A percentile compares a stretch with the other conserved stretches of the same genome.
phyloP scores from a whole-genome alignment of 2,888 invertebrate species.

The Ennomos quercinarius region DNA sequence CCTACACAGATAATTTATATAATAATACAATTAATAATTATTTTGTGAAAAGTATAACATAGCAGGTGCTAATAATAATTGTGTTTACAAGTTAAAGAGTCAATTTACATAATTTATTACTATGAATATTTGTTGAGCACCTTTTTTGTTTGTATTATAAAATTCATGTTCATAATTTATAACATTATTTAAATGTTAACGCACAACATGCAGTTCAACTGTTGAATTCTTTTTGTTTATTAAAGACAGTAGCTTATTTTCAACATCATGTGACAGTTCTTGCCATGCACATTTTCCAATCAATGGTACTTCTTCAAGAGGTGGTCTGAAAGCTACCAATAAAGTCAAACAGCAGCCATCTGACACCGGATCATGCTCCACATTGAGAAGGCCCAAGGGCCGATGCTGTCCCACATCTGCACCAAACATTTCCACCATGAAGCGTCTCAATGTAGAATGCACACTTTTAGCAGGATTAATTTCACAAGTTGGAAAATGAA shows the following conservation, averaged over 20 bases:
- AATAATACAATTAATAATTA: too few relatives aligned
- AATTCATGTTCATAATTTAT: background rate
- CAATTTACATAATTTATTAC: constrained; percentile 3
- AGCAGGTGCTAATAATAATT: too few relatives aligned
- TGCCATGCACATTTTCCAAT: constrained; percentile 97
- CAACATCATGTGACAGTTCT: constrained; percentile 89
- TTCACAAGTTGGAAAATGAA: constrained; percentile 95
- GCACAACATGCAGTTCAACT: constrained; percentile 93
- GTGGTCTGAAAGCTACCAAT: constrained; percentile 92
- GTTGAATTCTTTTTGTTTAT: constrained; percentile 91
- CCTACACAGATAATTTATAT: too few relatives aligned
- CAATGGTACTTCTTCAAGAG: constrained; percentile 94
- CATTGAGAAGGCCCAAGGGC: constrained; percentile 91
- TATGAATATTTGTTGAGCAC: constrained; percentile 35
- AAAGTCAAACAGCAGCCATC: constrained; percentile 94
- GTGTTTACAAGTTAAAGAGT: constrained; percentile 6
- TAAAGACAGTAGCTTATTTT: constrained; percentile 88
- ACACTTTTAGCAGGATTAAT: constrained; percentile 94
- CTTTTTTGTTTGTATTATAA: constrained; percentile 12
- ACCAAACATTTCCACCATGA: constrained; percentile 96
- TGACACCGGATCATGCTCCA: constrained; percentile 87
- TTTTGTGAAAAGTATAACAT: too few relatives aligned
- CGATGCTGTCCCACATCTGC: constrained; percentile 93
- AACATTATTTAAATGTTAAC: constrained; percentile 68
- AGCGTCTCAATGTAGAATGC: constrained; percentile 94